Percentiles rank a stretch among this genome's conserved stretches.
These are phyloP conservation scores for Nylanderia fulva DNA, from an alignment of 1,140 invertebrate genomes.

Conservation along the genomic window DNA sequence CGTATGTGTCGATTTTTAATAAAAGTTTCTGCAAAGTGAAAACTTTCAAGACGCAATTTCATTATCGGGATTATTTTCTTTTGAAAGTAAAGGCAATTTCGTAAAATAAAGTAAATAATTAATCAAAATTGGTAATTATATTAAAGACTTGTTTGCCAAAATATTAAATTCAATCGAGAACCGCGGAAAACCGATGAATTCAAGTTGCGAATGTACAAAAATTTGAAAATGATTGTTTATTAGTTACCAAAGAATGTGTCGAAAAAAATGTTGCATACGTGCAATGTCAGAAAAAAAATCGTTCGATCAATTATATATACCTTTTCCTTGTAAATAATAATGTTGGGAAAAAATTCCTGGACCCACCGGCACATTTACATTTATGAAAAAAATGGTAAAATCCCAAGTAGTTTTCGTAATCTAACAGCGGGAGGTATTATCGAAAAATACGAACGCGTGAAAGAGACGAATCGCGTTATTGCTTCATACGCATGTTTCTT, in stretches of 20 bases:
- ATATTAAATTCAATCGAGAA: not conserved
- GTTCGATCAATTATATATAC: not conserved
- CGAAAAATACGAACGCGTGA: constrained; percentile 8
- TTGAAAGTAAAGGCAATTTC: not conserved
- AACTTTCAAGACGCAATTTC: not conserved
- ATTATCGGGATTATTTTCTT: not conserved
- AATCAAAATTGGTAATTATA: not conserved
- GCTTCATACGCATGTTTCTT: not conserved
- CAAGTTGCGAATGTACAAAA: not conserved
- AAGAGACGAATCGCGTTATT: constrained; percentile 60
- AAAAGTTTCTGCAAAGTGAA: constrained; percentile 12
- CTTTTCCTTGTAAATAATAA: constrained; percentile 8
- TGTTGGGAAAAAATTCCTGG: not conserved
- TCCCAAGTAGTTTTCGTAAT: constrained; percentile 61
- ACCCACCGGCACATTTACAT: not conserved
- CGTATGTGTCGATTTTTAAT: not conserved
- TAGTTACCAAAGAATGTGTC: not conserved
- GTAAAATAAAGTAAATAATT: not conserved
- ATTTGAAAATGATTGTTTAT: not conserved
- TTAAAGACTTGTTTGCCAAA: not conserved
- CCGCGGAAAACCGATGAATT: not conserved
- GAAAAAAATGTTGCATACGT: not conserved
- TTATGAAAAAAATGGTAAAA: constrained; percentile 25
- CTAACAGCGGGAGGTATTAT: constrained; percentile 45
- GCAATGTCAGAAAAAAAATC: not conserved